Percentiles rank a stretch among this genome's conserved stretches.
These are phyloP conservation scores for Alouatta palliata DNA, from an alignment of 2,113 vertebrate genomes.

Conservation along the genomic window DNA sequence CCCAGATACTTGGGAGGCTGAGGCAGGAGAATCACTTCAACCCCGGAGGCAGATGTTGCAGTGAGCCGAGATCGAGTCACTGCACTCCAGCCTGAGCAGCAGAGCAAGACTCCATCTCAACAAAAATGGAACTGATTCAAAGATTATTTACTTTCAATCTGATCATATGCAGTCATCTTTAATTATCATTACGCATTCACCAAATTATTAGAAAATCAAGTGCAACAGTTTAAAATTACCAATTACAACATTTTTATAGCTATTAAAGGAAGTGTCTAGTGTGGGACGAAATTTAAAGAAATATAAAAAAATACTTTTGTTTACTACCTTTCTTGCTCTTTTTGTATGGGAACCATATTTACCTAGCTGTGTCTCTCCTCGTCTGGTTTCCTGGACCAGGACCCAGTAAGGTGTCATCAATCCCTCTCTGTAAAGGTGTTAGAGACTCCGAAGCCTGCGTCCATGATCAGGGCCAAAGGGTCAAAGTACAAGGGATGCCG, in stretches of 20 bases:
- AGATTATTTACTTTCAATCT: not conserved
- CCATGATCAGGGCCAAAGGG: not conserved
- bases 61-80: too few species aligned
- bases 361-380: not conserved
- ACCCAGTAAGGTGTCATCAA: not conserved
- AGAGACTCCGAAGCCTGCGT: not conserved
- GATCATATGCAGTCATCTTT: not conserved
- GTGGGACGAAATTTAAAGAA: conserved; percentile 4
- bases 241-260: not conserved
- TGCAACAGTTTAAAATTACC: not conserved
- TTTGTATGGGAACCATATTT: not conserved
- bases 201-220: conserved; percentile 26
- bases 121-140: not conserved
- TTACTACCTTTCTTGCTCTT: not conserved
- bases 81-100: too few species aligned
- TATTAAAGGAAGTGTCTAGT: not conserved
- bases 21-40: not conserved
- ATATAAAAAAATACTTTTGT: not conserved
- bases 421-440: not conserved
- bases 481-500: not conserved
- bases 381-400: not conserved
- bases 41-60: not conserved
- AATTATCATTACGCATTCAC: not conserved
- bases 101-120: not conserved
- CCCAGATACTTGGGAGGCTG: too few species aligned